These are phyloP conservation scores for Xylota segnis DNA, from an alignment of 2,888 invertebrate species.

Conservation along the genomic window DNA sequence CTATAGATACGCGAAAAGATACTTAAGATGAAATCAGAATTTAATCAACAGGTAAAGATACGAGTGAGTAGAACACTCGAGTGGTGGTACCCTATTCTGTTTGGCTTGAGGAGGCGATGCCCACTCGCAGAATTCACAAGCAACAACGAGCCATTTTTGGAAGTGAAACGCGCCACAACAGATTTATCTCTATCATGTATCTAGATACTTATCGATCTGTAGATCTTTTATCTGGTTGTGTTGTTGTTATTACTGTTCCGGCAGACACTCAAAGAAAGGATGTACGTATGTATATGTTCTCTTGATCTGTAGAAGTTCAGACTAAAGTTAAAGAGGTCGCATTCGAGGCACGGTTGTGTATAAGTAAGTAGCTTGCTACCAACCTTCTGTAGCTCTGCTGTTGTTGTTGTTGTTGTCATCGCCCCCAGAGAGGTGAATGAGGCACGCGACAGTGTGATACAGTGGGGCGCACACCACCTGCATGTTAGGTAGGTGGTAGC, in stretches of 20 bases:
- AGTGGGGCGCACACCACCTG: constrained; percentile 37
- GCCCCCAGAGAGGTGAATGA: constrained; percentile 49
- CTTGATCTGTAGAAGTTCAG: constrained; percentile 46
- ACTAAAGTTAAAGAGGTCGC: constrained; percentile 41
- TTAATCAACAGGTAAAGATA: constrained; percentile 55
- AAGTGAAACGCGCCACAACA: constrained; percentile 54
- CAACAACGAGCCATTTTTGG: constrained; percentile 67
- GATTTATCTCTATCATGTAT: constrained; percentile 66
- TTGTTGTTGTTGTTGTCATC: constrained; percentile 46
- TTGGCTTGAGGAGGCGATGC: constrained; percentile 57
- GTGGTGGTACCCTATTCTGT: constrained; percentile 29
- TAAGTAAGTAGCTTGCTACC: too few relatives aligned
- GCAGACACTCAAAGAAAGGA: constrained; percentile 23
- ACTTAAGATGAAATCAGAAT: constrained; percentile 60
- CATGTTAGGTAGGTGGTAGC: constrained; percentile 30
- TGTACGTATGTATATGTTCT: constrained; percentile 21
- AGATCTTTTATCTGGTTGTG: constrained; percentile 66
- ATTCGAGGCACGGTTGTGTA: background rate
- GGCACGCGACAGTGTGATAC: constrained; percentile 60
- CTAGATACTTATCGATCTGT: constrained; percentile 70
- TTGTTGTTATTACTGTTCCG: constrained; percentile 52
- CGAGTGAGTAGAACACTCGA: constrained; percentile 13
- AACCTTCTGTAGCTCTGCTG: background rate
- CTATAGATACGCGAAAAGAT: constrained; percentile 10
- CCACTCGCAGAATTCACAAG: constrained; percentile 50